Percentiles rank a stretch among this genome's conserved stretches.
Conservation (phyloP, 2,113 vertebrate genomes). For the Empidonax alnorum region DNA sequence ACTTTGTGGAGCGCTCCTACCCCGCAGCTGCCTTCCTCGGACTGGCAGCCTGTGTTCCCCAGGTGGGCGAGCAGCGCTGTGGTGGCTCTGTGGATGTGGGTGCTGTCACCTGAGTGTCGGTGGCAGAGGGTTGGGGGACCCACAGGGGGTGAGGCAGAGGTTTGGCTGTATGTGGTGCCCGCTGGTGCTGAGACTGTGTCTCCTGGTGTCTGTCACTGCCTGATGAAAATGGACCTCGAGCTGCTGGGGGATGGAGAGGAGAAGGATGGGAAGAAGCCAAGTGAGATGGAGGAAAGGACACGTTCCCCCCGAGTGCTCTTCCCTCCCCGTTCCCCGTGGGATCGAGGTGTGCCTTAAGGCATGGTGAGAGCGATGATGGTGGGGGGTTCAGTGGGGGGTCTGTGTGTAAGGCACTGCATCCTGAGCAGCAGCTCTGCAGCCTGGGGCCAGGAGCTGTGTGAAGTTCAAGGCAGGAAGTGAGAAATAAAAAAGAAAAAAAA, state of each 20-base stretch:
- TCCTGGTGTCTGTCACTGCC: conserved; percentile 8
- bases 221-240: conserved; percentile 22
- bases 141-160: rapidly evolving
- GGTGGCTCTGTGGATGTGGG: not conserved
- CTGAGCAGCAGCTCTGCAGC: conserved; percentile 1
- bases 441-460: not conserved
- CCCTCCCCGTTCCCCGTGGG: rapidly evolving
- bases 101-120: not conserved
- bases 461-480: conserved; percentile 61
- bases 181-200: not conserved
- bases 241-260: not conserved
- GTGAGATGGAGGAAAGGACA: not conserved
- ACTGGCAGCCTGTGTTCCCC: not conserved
- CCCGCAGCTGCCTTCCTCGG: not conserved
- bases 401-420: rapidly evolving
- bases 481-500: not conserved
- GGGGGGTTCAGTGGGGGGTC: not conserved
- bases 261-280: conserved; percentile 29
- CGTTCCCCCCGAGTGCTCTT: not conserved
- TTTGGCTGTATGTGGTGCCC: not conserved
- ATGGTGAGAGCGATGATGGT: rapidly evolving
- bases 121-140: not conserved
- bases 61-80: not conserved
- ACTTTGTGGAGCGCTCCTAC: not conserved
- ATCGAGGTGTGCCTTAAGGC: not conserved